Evolutionary conservation across 2,888 invertebrate species (phyloP).

Genomic region (Dioctria rufipes): DNA sequence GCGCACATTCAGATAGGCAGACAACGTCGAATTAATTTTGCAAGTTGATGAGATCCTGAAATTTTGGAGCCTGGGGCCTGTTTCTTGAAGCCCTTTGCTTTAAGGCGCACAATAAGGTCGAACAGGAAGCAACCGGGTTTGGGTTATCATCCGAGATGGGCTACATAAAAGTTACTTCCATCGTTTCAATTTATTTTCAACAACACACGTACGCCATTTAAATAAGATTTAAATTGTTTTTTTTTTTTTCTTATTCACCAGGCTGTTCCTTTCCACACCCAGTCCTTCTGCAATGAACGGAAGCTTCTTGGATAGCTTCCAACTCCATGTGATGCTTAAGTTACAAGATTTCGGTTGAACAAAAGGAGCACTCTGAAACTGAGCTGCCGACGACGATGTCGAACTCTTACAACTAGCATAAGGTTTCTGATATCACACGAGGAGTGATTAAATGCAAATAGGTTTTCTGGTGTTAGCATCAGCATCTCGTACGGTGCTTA

Average conservation of each 20-base stretch:
- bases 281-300: background rate
- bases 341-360: slow-evolving; percentile 40
- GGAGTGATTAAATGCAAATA: slow-evolving; percentile 51
- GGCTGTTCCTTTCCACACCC: background rate
- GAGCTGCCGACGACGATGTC: background rate
- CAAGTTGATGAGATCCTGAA: slow-evolving; percentile 3
- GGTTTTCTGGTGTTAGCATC: slow-evolving; percentile 10
- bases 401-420: slow-evolving; percentile 3
- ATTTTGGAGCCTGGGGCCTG: background rate
- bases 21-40: slow-evolving; percentile 29
- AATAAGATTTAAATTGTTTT: slow-evolving; percentile 35
- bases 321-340: slow-evolving; percentile 23
- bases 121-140: background rate
- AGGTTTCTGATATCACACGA: slow-evolving; percentile 5
- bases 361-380: background rate
- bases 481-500: slow-evolving; percentile 2
- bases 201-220: slow-evolving; percentile 45
- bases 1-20: background rate
- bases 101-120: slow-evolving; percentile 10
- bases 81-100: background rate
- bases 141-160: slow-evolving; percentile 17
- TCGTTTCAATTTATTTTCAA: slow-evolving; percentile 52
- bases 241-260: slow-evolving; percentile 8
- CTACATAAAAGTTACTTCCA: slow-evolving; percentile 38
- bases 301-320: slow-evolving; percentile 23